phyloP scores from a whole-genome alignment of 2,113 vertebrate genomes.

The Cyanocitta stelleri region DNA sequence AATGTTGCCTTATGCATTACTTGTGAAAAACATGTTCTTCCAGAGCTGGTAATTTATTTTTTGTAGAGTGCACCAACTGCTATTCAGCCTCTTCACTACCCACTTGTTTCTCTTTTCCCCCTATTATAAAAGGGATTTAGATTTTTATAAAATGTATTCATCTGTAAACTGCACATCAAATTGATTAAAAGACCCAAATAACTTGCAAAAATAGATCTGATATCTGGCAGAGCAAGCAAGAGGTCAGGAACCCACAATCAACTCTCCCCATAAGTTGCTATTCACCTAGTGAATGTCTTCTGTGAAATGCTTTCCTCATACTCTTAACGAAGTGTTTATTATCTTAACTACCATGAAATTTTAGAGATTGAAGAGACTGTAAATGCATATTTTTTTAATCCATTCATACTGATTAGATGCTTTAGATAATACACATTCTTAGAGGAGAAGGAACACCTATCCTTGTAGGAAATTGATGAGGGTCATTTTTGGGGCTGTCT shows the following conservation, averaged over 20 bases:
- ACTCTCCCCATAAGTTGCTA: not conserved
- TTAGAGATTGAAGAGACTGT: not conserved
- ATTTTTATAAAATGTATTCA: not conserved
- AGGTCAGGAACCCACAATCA: not conserved
- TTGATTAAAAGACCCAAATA: constrained; percentile 11
- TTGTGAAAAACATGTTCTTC: constrained; percentile 51
- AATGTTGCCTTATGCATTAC: constrained; percentile 14
- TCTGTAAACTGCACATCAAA: not conserved
- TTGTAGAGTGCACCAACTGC: constrained; percentile 24
- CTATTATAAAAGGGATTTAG: not conserved
- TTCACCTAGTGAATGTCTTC: not conserved
- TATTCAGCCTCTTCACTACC: constrained; percentile 26
- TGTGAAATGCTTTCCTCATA: not conserved
- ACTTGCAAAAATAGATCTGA: not conserved
- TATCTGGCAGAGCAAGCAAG: not conserved
- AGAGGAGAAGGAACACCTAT: not conserved
- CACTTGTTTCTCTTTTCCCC: not conserved
- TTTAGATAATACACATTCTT: not conserved
- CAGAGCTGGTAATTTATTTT: constrained; percentile 14
- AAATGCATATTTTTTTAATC: not conserved
- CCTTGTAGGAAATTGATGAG: not conserved
- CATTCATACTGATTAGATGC: not conserved
- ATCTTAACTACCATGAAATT: not conserved
- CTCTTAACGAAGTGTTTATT: not conserved
- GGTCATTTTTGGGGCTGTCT: not conserved